Base-by-base conservation (phyloP, 2,888 invertebrate species). In the Malachius bipustulatus region DNA sequence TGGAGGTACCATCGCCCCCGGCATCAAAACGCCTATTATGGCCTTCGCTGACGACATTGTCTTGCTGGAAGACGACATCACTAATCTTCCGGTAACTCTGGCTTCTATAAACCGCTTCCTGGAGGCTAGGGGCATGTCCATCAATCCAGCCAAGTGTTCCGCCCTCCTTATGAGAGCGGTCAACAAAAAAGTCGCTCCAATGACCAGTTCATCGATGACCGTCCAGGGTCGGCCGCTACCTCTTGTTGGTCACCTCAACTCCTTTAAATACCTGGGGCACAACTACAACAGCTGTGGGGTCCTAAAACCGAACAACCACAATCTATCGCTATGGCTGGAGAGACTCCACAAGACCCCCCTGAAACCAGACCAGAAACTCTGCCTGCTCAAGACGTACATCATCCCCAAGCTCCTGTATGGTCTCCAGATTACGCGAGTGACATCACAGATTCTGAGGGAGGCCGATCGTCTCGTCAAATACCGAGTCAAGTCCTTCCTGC, bases 181-280 rank as follows among this genome's bases (percentile, higher is more conserved):
- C 11, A 8, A 29, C 11, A 29, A 29, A 11, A 10, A 6, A 10
- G 6, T 6, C 29, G 11, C 6, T 6, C 9, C 11, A 8, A 6
- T 6, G 9, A 9, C 29, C 11, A 29, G 11, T 6, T 8, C 29
- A 9, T 9, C 11, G 6, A 6, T 9, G 6, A 10, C 8, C 6
- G 11, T 29, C 8, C 9, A 29, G 6, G 29, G 29, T 6, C 8
- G 11, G 6, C 8, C 6, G 8, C 8, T 29, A 9, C 8, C 8
- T 6, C 6, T 11, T 6, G 29, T 29, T 6, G 8, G 6, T 11
- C 9, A 8, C 9, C 8, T 29, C 6, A 29, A 29, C 29, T 9
- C 29, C 8, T 8, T 29, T 29, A 29, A 29, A 29, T 29, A 29
- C 11, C 29, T 29, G 29, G 29, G 29, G 9, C 8, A 29, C 11